phyloP scores from a whole-genome alignment of 2,113 vertebrate genomes.

The Gymnogyps californianus region DNA sequence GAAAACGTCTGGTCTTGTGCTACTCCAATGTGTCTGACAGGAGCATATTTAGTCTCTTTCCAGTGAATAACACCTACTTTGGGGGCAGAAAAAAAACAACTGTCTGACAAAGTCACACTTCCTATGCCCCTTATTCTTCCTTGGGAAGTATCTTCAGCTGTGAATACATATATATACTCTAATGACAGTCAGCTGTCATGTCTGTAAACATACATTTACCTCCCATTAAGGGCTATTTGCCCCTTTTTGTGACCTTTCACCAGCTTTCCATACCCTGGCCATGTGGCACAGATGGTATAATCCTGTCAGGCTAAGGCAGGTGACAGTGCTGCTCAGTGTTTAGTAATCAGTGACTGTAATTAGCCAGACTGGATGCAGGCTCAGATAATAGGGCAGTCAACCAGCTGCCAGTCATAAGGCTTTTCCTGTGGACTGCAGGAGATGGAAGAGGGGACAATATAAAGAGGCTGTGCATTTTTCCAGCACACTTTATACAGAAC shows the following conservation, averaged over 20 bases:
- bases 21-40: neutral
- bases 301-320: slow-evolving; percentile 86
- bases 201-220: slow-evolving; percentile 76
- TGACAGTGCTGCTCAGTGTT: slow-evolving; percentile 79
- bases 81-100: neutral
- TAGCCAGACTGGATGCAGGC: slow-evolving; percentile 80
- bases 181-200: slow-evolving; percentile 77
- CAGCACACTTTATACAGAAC: neutral
- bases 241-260: slow-evolving; percentile 74
- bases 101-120: slow-evolving; percentile 6
- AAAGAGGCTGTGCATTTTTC: neutral
- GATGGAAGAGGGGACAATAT: neutral
- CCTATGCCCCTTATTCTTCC: neutral
- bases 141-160: slow-evolving; percentile 66
- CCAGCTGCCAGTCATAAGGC: slow-evolving; percentile 83
- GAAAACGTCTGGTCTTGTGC: neutral
- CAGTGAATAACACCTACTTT: neutral
- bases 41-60: neutral
- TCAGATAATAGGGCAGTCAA: slow-evolving; percentile 80
- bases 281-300: slow-evolving; percentile 89
- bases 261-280: slow-evolving; percentile 70
- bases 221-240: slow-evolving; percentile 74
- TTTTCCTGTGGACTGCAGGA: slow-evolving; percentile 55
- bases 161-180: slow-evolving; percentile 10
- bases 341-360: slow-evolving; percentile 90